Base-by-base conservation (phyloP, 2,113 vertebrate species). In the Plotosus lineatus region DNA sequence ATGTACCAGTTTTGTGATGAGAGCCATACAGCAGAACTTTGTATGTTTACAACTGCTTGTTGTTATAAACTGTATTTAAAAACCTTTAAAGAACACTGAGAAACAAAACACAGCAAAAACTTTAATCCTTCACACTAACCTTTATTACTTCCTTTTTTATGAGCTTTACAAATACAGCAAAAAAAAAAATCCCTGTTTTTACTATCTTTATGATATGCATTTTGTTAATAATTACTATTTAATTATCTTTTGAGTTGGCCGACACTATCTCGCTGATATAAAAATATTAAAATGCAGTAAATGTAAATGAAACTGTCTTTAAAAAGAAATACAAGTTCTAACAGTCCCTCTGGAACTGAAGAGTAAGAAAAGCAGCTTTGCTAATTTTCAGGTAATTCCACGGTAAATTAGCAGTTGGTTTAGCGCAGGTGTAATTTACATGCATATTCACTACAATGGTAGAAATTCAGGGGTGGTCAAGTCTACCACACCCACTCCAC, bases 331-430 rank as follows among this genome's bases (percentile, higher is more conserved):
- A 40, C 15, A 46, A 44, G 21, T 40, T 7, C 7, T 23, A 4
- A n/a, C 19, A 66, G 11, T 28, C 14, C 12, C 66, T 46, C 1
- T 3, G n/a, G 19, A 11, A 50, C 0, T 3, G 55, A 40, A 21
- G 3, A 21, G 46, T 31, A 12, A 46, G 44, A 55, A 53, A 55
- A 28, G 38, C 38, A 40, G 55, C 31, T 58, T 42, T 8, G 11
- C 33, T 40, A 26, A 36, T 33, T 51, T n/a, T 48, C 21, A 48
- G 46, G 31, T 78, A 51, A 51, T 78, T 78, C 53, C 33, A 78
- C 8, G 48, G 31, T 66, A 68, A 78, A 68, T 78, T 78, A 42
- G 33, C 23, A 21, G 11, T 66, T 19, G 48, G 50, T 78, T 55
- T 55, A 68, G 48, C 61, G 9, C 60, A 66, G 61, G 61, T 78